A percentile compares a stretch with the other conserved stretches of the same genome.
phyloP scores from a whole-genome alignment of 2,113 vertebrate species.

The Onychostruthus taczanowskii region DNA sequence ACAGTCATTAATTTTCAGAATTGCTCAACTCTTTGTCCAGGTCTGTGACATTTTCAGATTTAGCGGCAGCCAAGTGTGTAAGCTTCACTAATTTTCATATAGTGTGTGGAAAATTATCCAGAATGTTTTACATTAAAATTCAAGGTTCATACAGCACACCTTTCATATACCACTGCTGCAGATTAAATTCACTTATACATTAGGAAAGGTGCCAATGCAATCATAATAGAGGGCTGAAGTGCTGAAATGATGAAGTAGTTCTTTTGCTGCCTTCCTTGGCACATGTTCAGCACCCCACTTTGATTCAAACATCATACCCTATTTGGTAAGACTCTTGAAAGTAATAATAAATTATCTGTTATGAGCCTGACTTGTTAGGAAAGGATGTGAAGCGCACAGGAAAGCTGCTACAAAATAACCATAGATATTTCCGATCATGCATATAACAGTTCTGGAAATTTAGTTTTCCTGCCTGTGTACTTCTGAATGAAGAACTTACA shows the following conservation, averaged over 20 bases:
- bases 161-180: constrained; percentile 30
- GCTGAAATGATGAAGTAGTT: constrained; percentile 40
- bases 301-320: constrained; percentile 10
- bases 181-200: constrained; percentile 66
- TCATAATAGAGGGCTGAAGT: constrained; percentile 57
- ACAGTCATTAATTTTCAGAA: background rate
- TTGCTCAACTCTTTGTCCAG: background rate
- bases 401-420: background rate
- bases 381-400: background rate
- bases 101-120: constrained; percentile 32
- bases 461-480: background rate
- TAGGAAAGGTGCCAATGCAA: constrained; percentile 69
- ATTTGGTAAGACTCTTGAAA: constrained; percentile 13
- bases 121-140: constrained; percentile 61
- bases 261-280: constrained; percentile 48
- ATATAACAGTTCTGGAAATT: background rate
- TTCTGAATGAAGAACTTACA: background rate
- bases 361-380: background rate
- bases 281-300: constrained; percentile 38
- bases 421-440: background rate
- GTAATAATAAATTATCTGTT: background rate
- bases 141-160: constrained; percentile 41
- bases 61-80: constrained; percentile 1
- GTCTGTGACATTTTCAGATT: constrained; percentile 8
- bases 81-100: constrained; percentile 45